Evolutionary conservation across 2,113 vertebrate genomes (phyloP), one percentile per base, ranked within the genome.

Genomic region (Sakesphorus luctuosus): DNA sequence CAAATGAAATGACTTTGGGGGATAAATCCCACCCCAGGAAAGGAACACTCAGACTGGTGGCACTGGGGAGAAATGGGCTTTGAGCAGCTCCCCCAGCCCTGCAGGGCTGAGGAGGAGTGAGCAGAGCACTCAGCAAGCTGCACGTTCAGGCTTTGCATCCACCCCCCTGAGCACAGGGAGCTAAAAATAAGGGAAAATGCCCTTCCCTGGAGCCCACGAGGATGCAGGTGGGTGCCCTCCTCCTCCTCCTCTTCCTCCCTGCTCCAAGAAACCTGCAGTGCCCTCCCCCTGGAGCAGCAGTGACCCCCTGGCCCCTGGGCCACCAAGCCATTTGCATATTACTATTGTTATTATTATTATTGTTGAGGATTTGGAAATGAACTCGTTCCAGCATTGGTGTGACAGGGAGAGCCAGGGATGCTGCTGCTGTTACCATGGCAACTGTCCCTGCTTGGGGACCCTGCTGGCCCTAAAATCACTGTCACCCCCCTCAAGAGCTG

Each of bases 401-500:
- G 97, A 97, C 96, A 96, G 97, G 6, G 55, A 96, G 96, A 72
- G 95, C 96, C 96, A 96, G 96, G 85, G 97, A 97, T 97, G 97
- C 96, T 98, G 98, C 97, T 97, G 95, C 79, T 68, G 96, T 97
- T 97, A 96, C 97, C 96, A 98, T 98, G 97, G 98, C 55, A 98
- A 98, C 97, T 33, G 29, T 47, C 35, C 95, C 92, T 16, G 35
- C 89, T 75, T 43, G 13, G 67, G 96, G 66, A 94, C 94, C 92
- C 96, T 67, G 6, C 49, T 26, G 49, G 25, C 49, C 49, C 49
- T 15, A 26, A 89, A 93, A 95, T 93, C 67, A 88, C 87, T 65
- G 80, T 61, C 94, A 49, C 81, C 13, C 25, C 62, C 23, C 29
- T 18, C 69, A 46, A 46, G 78, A 15, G 17, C 28, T 11, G 62